A percentile compares a stretch with the other conserved stretches of the same genome.
Evolutionary conservation across 2,888 invertebrate species (phyloP).

Genomic region (Erebia aethiops): DNA sequence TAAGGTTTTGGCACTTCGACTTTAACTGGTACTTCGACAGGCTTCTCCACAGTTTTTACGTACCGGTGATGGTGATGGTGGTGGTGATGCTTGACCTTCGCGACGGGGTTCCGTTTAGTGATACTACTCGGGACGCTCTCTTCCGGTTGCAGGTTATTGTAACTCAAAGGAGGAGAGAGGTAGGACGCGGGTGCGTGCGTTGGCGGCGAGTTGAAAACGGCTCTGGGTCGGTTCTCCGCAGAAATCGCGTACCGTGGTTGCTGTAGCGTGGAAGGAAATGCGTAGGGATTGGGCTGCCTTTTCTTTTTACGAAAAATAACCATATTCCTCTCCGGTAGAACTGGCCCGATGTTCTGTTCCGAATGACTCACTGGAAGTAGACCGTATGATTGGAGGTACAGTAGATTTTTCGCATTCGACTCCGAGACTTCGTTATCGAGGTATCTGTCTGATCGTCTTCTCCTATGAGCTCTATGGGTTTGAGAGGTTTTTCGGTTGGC

Average conservation of each 20-base stretch:
- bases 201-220: constrained; percentile 18
- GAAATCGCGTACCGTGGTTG: constrained; percentile 43
- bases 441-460: constrained; percentile 56
- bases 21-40: constrained; percentile 73
- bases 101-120: constrained; percentile 56
- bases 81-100: constrained; percentile 84
- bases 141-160: constrained; percentile 59
- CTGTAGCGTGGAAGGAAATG: background rate
- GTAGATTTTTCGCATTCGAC: constrained; percentile 48
- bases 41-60: constrained; percentile 84
- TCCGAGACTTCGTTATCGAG: constrained; percentile 37
- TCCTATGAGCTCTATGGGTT: constrained; percentile 52
- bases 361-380: constrained; percentile 55
- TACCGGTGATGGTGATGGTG: constrained; percentile 86
- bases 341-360: constrained; percentile 43
- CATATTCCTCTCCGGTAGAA: constrained; percentile 58
- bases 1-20: constrained; percentile 84
- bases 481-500: constrained; percentile 51
- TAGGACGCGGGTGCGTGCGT: constrained; percentile 25
- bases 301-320: constrained; percentile 60
- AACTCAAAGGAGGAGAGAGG: constrained; percentile 45
- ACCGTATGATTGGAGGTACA: constrained; percentile 71
- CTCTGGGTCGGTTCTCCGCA: constrained; percentile 26
- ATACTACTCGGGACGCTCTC: constrained; percentile 47
- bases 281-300: constrained; percentile 54